A percentile compares a stretch with the other conserved stretches of the same genome.
Conservation (phyloP, 2,797 vertebrate species). For the Micropoecilia bifurca region DNA sequence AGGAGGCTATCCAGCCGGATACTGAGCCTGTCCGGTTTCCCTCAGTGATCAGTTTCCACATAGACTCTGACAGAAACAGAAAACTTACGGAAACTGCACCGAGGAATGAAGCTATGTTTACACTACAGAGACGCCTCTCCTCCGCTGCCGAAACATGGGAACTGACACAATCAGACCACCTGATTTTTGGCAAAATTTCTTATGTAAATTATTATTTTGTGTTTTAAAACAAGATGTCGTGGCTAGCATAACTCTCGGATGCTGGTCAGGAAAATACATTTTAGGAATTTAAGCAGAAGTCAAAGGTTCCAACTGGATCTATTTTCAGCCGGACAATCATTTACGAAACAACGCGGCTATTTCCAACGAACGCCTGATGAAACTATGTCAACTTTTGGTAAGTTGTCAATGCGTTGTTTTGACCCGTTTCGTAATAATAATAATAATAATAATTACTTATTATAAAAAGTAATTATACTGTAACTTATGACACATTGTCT, state of each 20-base stretch:
- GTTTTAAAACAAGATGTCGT: constrained; percentile 60
- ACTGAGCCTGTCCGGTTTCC: constrained; percentile 64
- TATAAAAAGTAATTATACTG: constrained; percentile 26
- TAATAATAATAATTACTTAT: too few relatives aligned
- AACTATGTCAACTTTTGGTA: constrained; percentile 21
- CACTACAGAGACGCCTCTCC: constrained; percentile 43
- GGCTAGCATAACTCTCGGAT: constrained; percentile 54
- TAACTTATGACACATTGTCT: constrained; percentile 30
- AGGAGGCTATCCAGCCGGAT: constrained; percentile 84
- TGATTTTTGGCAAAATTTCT: constrained; percentile 39
- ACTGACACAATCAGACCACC: constrained; percentile 43
- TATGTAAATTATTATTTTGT: constrained; percentile 48
- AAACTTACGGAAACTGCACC: constrained; percentile 25
- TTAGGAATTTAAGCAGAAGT: constrained; percentile 27
- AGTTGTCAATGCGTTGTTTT: constrained; percentile 51
- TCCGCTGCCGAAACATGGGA: constrained; percentile 26
- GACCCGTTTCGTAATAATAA: constrained; percentile 39
- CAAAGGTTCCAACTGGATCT: constrained; percentile 15
- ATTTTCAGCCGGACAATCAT: constrained; percentile 24
- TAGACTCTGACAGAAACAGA: constrained; percentile 52
- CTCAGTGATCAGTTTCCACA: constrained; percentile 24
- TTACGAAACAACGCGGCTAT: constrained; percentile 13
- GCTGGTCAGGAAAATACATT: constrained; percentile 28
- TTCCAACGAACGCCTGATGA: constrained; percentile 16
- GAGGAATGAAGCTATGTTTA: constrained; percentile 41